phyloP scores from a whole-genome alignment of 2,113 vertebrate genomes.

The Corynorhinus townsendii region DNA sequence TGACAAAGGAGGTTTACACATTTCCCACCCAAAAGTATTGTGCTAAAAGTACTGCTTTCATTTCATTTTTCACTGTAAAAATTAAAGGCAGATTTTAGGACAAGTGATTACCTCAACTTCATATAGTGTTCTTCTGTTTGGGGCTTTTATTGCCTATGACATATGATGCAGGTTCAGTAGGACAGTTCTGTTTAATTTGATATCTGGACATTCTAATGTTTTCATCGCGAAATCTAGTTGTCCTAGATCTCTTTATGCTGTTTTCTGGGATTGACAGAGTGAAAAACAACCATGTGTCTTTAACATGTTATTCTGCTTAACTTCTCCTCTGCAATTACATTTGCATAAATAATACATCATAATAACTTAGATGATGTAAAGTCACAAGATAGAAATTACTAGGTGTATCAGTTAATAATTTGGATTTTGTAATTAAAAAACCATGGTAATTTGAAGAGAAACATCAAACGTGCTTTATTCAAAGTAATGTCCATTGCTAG shows the following conservation, averaged over 20 bases:
- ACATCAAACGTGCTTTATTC: too few relatives aligned
- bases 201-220: conserved; percentile 69
- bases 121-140: conserved; percentile 44
- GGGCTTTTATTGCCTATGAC: conserved; percentile 32
- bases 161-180: conserved; percentile 47
- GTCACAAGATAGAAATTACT: conserved; percentile 68
- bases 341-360: conserved; percentile 79
- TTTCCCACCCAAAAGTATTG: conserved; percentile 48
- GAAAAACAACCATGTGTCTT: conserved; percentile 64
- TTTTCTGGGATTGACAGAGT: conserved; percentile 70
- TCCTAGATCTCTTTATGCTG: conserved; percentile 67
- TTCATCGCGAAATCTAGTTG: conserved; percentile 70
- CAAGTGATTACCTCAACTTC: conserved; percentile 27
- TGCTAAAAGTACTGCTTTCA: conserved; percentile 63
- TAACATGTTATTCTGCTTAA: conserved; percentile 74
- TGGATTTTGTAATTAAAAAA: too few relatives aligned
- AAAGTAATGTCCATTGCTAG: too few relatives aligned
- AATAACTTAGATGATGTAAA: conserved; percentile 78
- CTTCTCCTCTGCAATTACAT: conserved; percentile 78
- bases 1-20: conserved; percentile 57
- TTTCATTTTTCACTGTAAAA: conserved; percentile 66
- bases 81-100: conserved; percentile 35
- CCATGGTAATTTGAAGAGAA: too few relatives aligned
- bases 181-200: conserved; percentile 67
- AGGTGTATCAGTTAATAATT: too few relatives aligned